A percentile compares a stretch with the other conserved stretches of the same genome.
Conservation (phyloP, 2,888 invertebrate species). For the Calameuta filiformis region DNA sequence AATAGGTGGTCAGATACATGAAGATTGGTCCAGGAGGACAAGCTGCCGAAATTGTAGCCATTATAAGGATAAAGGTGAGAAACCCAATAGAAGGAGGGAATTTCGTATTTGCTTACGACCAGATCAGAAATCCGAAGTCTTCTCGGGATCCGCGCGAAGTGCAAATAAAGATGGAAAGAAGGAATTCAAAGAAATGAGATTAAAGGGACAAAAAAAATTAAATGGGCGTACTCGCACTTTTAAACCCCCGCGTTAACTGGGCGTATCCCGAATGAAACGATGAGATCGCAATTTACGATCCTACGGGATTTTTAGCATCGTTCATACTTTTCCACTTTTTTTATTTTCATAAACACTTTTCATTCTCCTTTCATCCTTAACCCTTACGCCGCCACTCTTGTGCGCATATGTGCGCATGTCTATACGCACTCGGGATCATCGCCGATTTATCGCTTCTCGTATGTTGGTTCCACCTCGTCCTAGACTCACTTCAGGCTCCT, state of each 20-base stretch:
- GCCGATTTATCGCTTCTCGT: too few species aligned
- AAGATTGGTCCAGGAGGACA: conserved; percentile 13
- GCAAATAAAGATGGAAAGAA: conserved; percentile 18
- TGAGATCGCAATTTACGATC: conserved; percentile 53
- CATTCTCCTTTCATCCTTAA: conserved; percentile 18
- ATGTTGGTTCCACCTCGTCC: too few species aligned
- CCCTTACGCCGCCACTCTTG: too few species aligned
- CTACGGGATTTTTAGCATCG: conserved; percentile 19
- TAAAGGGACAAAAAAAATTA: not conserved
- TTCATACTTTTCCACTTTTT: not conserved
- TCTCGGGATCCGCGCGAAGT: not conserved
- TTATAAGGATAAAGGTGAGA: conserved; percentile 53
- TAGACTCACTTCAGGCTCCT: too few species aligned
- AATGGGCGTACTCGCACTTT: conserved; percentile 11
- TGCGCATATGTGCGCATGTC: too few species aligned
- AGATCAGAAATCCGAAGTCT: conserved; percentile 17
- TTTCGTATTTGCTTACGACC: conserved; percentile 47
- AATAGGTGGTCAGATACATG: not conserved
- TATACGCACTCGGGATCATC: too few species aligned
- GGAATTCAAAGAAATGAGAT: conserved; percentile 25
- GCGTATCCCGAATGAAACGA: conserved; percentile 47
- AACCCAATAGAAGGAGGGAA: conserved; percentile 33
- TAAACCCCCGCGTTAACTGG: conserved; percentile 54
- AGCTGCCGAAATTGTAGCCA: conserved; percentile 49
- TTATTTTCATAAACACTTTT: conserved; percentile 12